A percentile compares a stretch with the other conserved stretches of the same genome.
phyloP scores from a whole-genome alignment of 2,113 vertebrate genomes.

The Aplodontia rufa region DNA sequence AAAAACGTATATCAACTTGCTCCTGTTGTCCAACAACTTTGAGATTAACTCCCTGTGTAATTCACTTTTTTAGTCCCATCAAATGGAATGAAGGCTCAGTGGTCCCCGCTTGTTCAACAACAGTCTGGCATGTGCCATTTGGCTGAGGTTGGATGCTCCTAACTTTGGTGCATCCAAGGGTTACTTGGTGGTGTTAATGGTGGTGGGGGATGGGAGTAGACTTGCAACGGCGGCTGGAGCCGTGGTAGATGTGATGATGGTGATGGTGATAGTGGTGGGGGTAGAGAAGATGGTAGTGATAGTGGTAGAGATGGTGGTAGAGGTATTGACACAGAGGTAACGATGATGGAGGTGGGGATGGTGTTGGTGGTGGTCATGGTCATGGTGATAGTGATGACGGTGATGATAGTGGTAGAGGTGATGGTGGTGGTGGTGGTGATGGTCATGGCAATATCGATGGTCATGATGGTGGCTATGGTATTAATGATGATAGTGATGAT shows the following conservation, averaged over 20 bases:
- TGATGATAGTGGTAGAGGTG: rapidly evolving
- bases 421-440: rapidly evolving
- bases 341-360: rapidly evolving
- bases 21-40: background rate
- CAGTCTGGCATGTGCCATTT: rapidly evolving
- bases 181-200: background rate
- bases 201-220: too few species aligned
- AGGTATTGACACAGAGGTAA: rapidly evolving
- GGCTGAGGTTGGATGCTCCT: background rate
- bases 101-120: background rate
- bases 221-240: rapidly evolving
- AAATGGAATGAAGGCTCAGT: background rate
- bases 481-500: rapidly evolving
- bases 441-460: rapidly evolving
- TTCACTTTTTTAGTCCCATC: background rate
- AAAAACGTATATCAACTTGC: background rate
- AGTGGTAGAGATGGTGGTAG: rapidly evolving
- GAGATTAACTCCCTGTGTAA: background rate
- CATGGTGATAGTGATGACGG: rapidly evolving
- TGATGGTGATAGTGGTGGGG: rapidly evolving
- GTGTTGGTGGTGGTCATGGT: rapidly evolving
- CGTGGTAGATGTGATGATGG: rapidly evolving
- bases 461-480: rapidly evolving
- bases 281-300: rapidly evolving
- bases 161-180: background rate